These are phyloP conservation scores for Scaptodrosophila lebanonensis DNA, from an alignment of 1,140 invertebrate genomes.

Conservation along the genomic window DNA sequence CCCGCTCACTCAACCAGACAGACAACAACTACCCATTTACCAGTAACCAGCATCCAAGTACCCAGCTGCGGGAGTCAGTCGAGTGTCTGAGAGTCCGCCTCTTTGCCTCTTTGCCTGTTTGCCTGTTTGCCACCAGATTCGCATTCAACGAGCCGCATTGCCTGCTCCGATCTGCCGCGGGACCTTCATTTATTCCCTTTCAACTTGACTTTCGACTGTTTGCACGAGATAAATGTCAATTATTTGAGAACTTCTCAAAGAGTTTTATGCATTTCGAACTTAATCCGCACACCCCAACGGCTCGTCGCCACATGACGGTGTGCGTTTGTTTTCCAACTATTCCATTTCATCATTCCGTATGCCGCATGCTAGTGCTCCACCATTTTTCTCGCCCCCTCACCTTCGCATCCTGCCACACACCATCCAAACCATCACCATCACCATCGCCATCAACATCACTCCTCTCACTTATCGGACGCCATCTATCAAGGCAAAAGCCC, in stretches of 20 bases:
- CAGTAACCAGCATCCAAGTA: too few relatives aligned
- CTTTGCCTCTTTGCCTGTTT: too few relatives aligned
- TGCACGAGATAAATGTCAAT: conserved; percentile 28
- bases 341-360: conserved; percentile 11
- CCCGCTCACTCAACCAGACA: background rate
- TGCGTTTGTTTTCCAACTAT: conserved; percentile 11
- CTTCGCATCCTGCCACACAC: too few relatives aligned
- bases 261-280: conserved; percentile 19
- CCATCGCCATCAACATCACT: too few relatives aligned
- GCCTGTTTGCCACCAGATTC: conserved; percentile 7
- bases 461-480: background rate
- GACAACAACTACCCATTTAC: background rate
- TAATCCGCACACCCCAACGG: conserved; percentile 4
- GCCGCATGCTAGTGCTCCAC: too few relatives aligned
- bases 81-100: too few relatives aligned
- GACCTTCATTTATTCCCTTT: conserved; percentile 23
- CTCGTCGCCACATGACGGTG: background rate
- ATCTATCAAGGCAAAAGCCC: background rate
- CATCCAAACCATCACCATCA: too few relatives aligned
- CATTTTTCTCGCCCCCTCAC: too few relatives aligned
- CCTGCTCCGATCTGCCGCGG: background rate
- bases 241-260: conserved; percentile 26
- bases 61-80: too few relatives aligned
- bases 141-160: conserved; percentile 2
- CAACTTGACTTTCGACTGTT: conserved; percentile 25